Conservation (phyloP, 2,113 vertebrate genomes). For the Callopanchax toddi region DNA sequence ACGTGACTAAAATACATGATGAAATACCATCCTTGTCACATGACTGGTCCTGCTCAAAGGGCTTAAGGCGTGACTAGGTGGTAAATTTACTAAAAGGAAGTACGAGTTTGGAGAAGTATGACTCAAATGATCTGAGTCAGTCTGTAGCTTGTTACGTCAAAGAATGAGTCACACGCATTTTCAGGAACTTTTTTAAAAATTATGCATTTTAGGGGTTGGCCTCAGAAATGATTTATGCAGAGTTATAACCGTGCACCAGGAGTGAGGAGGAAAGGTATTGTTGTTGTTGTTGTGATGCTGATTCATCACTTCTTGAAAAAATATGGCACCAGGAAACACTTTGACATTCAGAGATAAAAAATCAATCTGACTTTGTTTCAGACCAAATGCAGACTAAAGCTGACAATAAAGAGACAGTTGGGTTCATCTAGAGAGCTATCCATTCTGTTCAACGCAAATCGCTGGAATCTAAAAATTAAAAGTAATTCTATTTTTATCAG, state of each 20-base stretch:
- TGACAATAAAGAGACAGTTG: too few species aligned
- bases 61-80: constrained; percentile 1
- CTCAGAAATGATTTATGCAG: background rate
- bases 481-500: too few species aligned
- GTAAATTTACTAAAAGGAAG: constrained; percentile 38
- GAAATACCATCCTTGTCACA: background rate
- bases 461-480: too few species aligned
- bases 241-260: too few species aligned
- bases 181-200: background rate
- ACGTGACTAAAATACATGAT: too few species aligned
- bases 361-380: background rate
- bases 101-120: background rate
- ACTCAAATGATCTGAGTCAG: background rate
- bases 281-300: background rate
- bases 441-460: too few species aligned
- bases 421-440: too few species aligned
- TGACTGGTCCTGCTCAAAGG: constrained; percentile 4
- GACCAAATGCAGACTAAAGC: background rate
- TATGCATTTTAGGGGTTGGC: background rate
- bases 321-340: background rate
- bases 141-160: background rate
- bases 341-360: background rate
- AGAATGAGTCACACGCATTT: background rate
- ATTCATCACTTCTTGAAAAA: background rate
- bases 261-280: too few species aligned